Base-by-base conservation (phyloP, 2,888 invertebrate species). In the Hofmannophila pseudospretella region DNA sequence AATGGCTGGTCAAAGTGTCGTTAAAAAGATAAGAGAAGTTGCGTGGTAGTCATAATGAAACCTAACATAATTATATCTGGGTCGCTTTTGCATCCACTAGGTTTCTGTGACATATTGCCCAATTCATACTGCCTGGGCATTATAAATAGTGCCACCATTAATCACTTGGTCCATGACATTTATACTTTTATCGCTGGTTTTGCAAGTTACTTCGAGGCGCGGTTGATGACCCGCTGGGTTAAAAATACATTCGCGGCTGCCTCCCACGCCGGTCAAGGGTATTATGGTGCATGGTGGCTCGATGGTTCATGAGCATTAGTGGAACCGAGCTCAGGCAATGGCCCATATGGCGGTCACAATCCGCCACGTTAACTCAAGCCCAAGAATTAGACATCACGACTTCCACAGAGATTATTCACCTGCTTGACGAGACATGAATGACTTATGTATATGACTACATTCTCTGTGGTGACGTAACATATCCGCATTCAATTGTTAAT, bases 211-310 rank as follows among this genome's bases (percentile, higher is more conserved):
- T 4, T 11, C 7, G 19, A 7, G 8, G 22, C 11, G 52, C 67
- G 79, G 77, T 67, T 65, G 68, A 66, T 67, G 79, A 81, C 73
- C 69, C 49, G 53, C 39, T 43, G 51, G 49, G 65, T 72, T 75
- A 75, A 77, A 78, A 75, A 75, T 77, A 77, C 58, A 42, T 60
- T 54, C 47, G 58, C 57, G 50, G 52, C 57, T 68, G 60, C 66
- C 66, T 73, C 73, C 75, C 70, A 76, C 75, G 68, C 55, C 69
- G 58, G 75, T 77, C 74, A 79, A 77, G 78, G 75, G 64, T 67
- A 54, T 45, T 42, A 32, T 46, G 47, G 40, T 47, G 45, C 40
- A 47, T 41, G 43, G 43, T 36, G 32, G 28, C 37, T 16, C n/a
- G 16, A 5, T 16, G 16, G 16, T 5, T 34, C 14, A 28, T n/a